Conservation (phyloP, 2,113 vertebrate species). For the Balaeniceps rex region DNA sequence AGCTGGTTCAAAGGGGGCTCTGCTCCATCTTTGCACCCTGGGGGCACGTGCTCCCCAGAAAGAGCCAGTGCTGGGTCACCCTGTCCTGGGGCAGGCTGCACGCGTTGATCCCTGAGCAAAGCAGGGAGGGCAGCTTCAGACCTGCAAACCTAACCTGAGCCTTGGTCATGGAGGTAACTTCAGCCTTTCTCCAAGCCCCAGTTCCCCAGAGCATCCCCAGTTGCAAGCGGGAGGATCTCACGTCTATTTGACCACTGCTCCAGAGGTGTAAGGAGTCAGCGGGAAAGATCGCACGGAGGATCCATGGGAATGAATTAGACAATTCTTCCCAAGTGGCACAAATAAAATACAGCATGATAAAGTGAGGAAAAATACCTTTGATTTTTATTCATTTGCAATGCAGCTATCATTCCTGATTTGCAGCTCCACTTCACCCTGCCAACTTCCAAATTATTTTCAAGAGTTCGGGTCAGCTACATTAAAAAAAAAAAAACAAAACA, state of each 20-base stretch:
- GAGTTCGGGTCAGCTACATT: not conserved
- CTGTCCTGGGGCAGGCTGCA: not conserved
- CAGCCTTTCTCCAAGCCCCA: not conserved
- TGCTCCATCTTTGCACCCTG: not conserved
- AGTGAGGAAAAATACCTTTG: not conserved
- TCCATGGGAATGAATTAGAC: not conserved
- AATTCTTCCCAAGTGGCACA: not conserved
- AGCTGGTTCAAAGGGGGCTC: not conserved
- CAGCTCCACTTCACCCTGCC: not conserved
- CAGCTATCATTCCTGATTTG: not conserved
- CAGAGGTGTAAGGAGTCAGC: not conserved
- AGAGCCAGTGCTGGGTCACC: not conserved
- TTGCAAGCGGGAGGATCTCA: not conserved
- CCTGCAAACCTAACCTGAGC: not conserved
- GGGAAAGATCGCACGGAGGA: not conserved
- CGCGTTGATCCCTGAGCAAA: not conserved
- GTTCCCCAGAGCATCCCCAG: not conserved
- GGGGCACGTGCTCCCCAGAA: rapidly evolving
- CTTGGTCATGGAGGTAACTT: rapidly evolving
- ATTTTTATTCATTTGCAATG: not conserved
- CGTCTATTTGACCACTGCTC: not conserved
- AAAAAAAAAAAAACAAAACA: not conserved
- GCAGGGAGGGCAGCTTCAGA: not conserved
- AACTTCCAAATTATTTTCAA: not conserved
- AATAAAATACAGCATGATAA: not conserved